A percentile compares a stretch with the other conserved stretches of the same genome.
Conservation (phyloP, 2,888 invertebrate genomes). For the Cheilosia soror region DNA sequence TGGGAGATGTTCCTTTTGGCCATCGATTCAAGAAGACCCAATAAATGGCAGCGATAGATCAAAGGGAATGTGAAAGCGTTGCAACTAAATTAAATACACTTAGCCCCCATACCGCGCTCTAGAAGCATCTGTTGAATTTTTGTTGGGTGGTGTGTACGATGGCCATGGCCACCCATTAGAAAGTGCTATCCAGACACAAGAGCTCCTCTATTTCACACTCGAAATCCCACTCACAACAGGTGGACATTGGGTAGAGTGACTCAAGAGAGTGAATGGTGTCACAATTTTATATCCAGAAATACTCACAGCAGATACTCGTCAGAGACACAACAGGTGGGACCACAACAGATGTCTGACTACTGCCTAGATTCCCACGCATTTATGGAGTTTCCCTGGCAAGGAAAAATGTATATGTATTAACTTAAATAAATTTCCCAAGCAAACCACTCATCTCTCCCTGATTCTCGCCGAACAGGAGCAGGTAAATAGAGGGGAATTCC, state of each 20-base stretch:
- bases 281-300: too few relatives aligned
- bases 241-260: conserved; percentile 20
- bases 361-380: too few relatives aligned
- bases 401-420: too few relatives aligned
- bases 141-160: not conserved
- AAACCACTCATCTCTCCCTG: conserved; percentile 49
- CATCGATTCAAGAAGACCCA: conserved; percentile 1
- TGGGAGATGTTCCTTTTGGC: conserved; percentile 5
- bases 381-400: too few relatives aligned
- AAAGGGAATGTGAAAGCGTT: conserved; percentile 12
- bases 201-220: conserved; percentile 1
- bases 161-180: not conserved
- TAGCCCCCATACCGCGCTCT: not conserved
- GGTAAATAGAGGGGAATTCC: not conserved
- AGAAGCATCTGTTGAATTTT: conserved; percentile 41
- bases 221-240: conserved; percentile 41
- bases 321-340: conserved; percentile 18
- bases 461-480: conserved; percentile 34
- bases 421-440: conserved; percentile 15
- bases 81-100: conserved; percentile 11
- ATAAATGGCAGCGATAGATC: conserved; percentile 11
- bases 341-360: not conserved
- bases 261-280: conserved; percentile 11
- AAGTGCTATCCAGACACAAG: conserved; percentile 26
- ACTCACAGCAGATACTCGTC: not conserved